Percentiles rank a stretch among this genome's conserved stretches.
Evolutionary conservation across 2,797 vertebrate genomes (phyloP).

Genomic region (Hylomyscus alleni): DNA sequence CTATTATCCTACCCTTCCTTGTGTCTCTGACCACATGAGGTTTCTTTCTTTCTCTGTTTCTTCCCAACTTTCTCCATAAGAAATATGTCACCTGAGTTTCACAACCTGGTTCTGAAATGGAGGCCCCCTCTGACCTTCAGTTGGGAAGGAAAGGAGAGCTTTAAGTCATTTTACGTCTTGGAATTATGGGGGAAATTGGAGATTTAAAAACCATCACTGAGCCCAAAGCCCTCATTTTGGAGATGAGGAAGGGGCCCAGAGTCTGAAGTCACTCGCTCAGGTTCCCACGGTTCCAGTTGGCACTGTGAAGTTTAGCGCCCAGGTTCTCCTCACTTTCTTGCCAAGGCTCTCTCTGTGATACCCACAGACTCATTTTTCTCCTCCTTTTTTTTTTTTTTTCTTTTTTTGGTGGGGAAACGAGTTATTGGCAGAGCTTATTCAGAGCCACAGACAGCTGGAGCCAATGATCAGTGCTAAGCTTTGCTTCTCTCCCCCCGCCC

Average conservation of each 20-base stretch:
- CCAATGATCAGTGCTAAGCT: slow-evolving; percentile 23
- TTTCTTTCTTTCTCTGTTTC: background rate
- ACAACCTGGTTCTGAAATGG: background rate
- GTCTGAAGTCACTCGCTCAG: background rate
- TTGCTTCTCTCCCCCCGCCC: background rate
- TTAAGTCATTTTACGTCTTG: slow-evolving; percentile 13
- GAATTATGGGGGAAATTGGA: background rate
- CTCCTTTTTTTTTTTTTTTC: slow-evolving; percentile 42
- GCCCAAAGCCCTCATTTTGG: background rate
- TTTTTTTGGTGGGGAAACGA: slow-evolving; percentile 69
- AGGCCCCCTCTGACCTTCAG: background rate
- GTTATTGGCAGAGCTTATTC: slow-evolving; percentile 72
- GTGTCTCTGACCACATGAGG: slow-evolving; percentile 40
- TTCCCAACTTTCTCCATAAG: slow-evolving; percentile 21
- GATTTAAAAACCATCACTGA: background rate
- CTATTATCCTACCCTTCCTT: slow-evolving; percentile 54
- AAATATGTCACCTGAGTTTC: slow-evolving; percentile 48
- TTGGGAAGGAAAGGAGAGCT: background rate
- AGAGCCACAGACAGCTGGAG: slow-evolving; percentile 68
- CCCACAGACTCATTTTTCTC: slow-evolving; percentile 68
- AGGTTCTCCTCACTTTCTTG: slow-evolving; percentile 23
- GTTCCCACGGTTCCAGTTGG: slow-evolving; percentile 66
- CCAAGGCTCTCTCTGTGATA: slow-evolving; percentile 64
- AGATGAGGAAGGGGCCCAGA: background rate
- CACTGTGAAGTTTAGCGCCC: slow-evolving; percentile 17